phyloP scores from a whole-genome alignment of 2,113 vertebrate species.

The Megatriorchis doriae region DNA sequence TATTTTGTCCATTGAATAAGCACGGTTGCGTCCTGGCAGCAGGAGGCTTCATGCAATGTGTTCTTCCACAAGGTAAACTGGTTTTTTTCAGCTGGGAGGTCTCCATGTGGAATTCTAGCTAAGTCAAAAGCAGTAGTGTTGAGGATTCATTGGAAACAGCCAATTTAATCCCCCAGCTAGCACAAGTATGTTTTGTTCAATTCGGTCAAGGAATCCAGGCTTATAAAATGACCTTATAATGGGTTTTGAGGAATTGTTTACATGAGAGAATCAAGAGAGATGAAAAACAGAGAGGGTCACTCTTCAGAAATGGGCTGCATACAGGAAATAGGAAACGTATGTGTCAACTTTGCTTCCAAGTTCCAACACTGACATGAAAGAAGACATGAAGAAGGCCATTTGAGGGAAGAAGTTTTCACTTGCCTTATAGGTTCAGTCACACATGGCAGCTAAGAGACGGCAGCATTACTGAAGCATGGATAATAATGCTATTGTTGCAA shows the following conservation, averaged over 20 bases:
- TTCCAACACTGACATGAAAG: neutral
- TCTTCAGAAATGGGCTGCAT: slow-evolving; percentile 1
- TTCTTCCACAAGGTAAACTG: neutral
- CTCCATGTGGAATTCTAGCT: neutral
- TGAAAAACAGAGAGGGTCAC: slow-evolving; percentile 7
- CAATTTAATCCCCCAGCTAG: neutral
- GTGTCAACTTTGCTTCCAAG: slow-evolving; percentile 38
- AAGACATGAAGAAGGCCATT: neutral
- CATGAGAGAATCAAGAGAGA: neutral
- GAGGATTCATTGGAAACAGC: slow-evolving; percentile 6
- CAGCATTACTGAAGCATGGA: neutral
- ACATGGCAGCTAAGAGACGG: neutral
- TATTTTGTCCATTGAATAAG: neutral
- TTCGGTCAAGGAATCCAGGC: neutral
- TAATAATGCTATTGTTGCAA: neutral
- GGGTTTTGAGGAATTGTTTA: slow-evolving; percentile 51
- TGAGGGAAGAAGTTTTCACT: neutral
- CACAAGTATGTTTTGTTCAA: slow-evolving; percentile 9
- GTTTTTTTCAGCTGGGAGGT: neutral
- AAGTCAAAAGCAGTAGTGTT: slow-evolving; percentile 24
- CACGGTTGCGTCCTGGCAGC: neutral
- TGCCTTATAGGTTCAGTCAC: neutral
- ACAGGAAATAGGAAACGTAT: slow-evolving; percentile 42
- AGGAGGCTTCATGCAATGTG: neutral
- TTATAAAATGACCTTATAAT: slow-evolving; percentile 31